Percentiles rank a stretch among this genome's conserved stretches.
phyloP scores from a whole-genome alignment of 1,140 invertebrate species.

The Brachionus koreanus region DNA sequence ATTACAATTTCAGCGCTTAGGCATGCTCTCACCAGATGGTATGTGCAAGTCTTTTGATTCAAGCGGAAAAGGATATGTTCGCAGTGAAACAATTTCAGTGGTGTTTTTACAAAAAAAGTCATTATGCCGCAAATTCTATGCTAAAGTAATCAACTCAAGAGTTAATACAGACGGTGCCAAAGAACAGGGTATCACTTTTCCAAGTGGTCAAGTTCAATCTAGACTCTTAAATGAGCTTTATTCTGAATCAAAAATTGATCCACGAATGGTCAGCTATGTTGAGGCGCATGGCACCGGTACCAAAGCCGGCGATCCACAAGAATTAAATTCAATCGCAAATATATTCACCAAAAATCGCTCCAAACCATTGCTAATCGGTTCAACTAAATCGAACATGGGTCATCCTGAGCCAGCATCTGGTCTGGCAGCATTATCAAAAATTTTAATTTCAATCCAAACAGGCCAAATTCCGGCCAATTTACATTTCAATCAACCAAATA shows the following conservation, averaged over 20 bases:
- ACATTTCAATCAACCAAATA: slow-evolving; percentile 79
- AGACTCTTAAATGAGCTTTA: slow-evolving; percentile 79
- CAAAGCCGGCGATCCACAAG: slow-evolving; percentile 83
- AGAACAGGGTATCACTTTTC: slow-evolving; percentile 59
- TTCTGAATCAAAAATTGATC: slow-evolving; percentile 74
- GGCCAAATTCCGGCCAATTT: slow-evolving; percentile 66
- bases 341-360: slow-evolving; percentile 77
- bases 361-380: slow-evolving; percentile 79
- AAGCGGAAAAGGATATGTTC: slow-evolving; percentile 78
- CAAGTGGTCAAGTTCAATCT: slow-evolving; percentile 47
- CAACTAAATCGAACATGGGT: slow-evolving; percentile 96
- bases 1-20: slow-evolving; percentile 83
- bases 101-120: slow-evolving; percentile 74
- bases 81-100: slow-evolving; percentile 78
- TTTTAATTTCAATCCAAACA: slow-evolving; percentile 38
- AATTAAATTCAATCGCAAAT: slow-evolving; percentile 85
- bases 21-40: slow-evolving; percentile 83
- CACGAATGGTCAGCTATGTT: slow-evolving; percentile 75
- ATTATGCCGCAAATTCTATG: slow-evolving; percentile 75
- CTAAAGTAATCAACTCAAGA: slow-evolving; percentile 76
- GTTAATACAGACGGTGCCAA: slow-evolving; percentile 87
- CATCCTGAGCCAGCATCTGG: slow-evolving; percentile 91
- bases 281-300: slow-evolving; percentile 96
- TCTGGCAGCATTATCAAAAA: slow-evolving; percentile 57
- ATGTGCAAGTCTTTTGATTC: slow-evolving; percentile 88